phyloP scores from a whole-genome alignment of 2,888 invertebrate species.

The Sceliomorpha sp. region DNA sequence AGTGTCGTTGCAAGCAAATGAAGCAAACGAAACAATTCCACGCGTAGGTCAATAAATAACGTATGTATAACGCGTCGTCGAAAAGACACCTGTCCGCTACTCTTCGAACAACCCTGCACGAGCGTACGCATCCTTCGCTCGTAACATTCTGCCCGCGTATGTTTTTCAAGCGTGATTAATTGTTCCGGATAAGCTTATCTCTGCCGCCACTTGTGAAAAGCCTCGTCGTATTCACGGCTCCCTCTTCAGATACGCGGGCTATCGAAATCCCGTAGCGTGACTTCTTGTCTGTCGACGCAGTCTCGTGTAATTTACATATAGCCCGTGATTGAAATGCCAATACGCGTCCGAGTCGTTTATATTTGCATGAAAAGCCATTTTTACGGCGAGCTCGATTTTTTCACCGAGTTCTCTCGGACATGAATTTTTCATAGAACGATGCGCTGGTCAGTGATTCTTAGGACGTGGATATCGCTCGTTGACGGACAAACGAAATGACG shows the following conservation, averaged over 20 bases:
- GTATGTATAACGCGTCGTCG: constrained; percentile 27
- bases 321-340: constrained; percentile 53
- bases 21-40: constrained; percentile 30
- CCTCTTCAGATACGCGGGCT: constrained; percentile 24
- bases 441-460: constrained; percentile 38
- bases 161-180: constrained; percentile 49
- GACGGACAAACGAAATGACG: neutral
- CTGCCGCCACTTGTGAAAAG: constrained; percentile 30
- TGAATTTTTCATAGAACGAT: constrained; percentile 43
- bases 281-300: constrained; percentile 19
- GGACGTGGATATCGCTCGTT: constrained; percentile 25
- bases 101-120: constrained; percentile 21
- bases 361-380: constrained; percentile 49
- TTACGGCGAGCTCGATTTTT: constrained; percentile 31
- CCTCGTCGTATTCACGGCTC: constrained; percentile 25
- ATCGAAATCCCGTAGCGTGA: constrained; percentile 43
- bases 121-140: constrained; percentile 21
- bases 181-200: constrained; percentile 40
- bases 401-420: constrained; percentile 35
- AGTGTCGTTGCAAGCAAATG: too few relatives aligned
- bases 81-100: constrained; percentile 45
- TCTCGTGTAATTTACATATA: constrained; percentile 38
- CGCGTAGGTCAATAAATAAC: constrained; percentile 36
- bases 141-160: constrained; percentile 32
- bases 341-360: constrained; percentile 33